phyloP scores from a whole-genome alignment of 2,113 vertebrate genomes.

The Ciconia maguari region DNA sequence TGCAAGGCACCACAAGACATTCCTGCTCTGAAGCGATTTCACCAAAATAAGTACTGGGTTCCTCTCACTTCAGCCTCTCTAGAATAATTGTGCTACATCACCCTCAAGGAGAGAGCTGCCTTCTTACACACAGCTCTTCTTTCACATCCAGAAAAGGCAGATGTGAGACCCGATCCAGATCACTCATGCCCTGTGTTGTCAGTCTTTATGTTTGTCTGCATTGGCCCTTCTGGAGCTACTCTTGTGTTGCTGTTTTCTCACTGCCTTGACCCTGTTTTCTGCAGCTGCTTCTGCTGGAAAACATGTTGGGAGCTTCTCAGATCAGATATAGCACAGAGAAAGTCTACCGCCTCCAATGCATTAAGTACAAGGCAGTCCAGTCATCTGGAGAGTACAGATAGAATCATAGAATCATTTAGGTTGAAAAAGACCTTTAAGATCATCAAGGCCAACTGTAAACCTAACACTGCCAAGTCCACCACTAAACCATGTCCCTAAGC shows the following conservation, averaged over 20 bases:
- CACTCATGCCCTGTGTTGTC: not conserved
- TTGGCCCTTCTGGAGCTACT: not conserved
- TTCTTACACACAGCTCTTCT: not conserved
- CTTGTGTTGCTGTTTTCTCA: not conserved
- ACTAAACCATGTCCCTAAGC: too few species aligned
- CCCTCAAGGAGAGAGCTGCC: not conserved
- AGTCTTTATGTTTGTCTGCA: not conserved
- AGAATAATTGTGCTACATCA: not conserved
- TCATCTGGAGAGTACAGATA: not conserved
- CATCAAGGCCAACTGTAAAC: too few species aligned
- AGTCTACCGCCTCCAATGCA: not conserved
- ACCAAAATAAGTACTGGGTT: not conserved
- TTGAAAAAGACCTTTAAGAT: too few species aligned
- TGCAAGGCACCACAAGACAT: not conserved
- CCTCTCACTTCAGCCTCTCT: not conserved
- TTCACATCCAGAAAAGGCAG: not conserved
- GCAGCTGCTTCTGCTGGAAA: not conserved
- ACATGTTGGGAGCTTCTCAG: not conserved
- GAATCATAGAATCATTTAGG: too few species aligned
- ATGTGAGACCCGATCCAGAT: not conserved
- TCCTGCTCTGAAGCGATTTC: not conserved
- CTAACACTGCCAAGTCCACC: too few species aligned
- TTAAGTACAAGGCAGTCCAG: not conserved
- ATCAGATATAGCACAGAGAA: not conserved
- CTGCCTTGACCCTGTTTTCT: not conserved